These are phyloP conservation scores for Neodiprion lecontei DNA, from an alignment of 1,140 invertebrate species.

Conservation along the genomic window DNA sequence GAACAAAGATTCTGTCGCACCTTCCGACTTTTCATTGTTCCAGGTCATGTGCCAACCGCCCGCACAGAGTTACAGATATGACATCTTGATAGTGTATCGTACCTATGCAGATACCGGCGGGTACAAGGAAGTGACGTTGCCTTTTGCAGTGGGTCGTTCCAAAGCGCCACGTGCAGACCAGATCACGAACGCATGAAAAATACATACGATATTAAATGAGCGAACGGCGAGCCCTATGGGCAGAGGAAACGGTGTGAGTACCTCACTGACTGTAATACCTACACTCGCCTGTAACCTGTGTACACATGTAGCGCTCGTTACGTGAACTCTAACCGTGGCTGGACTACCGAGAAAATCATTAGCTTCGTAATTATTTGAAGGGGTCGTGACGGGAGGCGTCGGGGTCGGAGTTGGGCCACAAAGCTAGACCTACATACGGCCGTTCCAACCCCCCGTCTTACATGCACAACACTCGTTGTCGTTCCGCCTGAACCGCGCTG, in stretches of 20 bases:
- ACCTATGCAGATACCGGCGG: neutral
- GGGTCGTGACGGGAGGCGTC: neutral
- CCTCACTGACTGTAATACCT: neutral
- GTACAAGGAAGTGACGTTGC: neutral
- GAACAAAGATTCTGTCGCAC: too few species aligned
- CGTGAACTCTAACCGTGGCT: neutral
- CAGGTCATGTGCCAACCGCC: too few species aligned
- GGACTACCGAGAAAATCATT: neutral
- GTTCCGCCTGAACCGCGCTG: neutral
- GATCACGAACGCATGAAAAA: conserved; percentile 1
- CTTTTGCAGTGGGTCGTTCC: neutral
- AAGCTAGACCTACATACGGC: too few species aligned
- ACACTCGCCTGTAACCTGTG: neutral
- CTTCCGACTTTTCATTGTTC: too few species aligned
- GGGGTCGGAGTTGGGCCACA: too few species aligned
- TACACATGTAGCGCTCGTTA: conserved; percentile 7
- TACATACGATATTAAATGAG: neutral
- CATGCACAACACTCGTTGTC: neutral
- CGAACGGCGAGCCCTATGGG: too few species aligned
- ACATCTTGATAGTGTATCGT: too few species aligned
- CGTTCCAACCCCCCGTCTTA: neutral
- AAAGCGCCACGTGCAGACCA: neutral
- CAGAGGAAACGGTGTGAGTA: neutral
- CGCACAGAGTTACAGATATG: too few species aligned
- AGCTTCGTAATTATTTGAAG: conserved; percentile 2